Evolutionary conservation across 2,113 vertebrate species (phyloP).

Genomic region (Microtus pennsylvanicus): DNA sequence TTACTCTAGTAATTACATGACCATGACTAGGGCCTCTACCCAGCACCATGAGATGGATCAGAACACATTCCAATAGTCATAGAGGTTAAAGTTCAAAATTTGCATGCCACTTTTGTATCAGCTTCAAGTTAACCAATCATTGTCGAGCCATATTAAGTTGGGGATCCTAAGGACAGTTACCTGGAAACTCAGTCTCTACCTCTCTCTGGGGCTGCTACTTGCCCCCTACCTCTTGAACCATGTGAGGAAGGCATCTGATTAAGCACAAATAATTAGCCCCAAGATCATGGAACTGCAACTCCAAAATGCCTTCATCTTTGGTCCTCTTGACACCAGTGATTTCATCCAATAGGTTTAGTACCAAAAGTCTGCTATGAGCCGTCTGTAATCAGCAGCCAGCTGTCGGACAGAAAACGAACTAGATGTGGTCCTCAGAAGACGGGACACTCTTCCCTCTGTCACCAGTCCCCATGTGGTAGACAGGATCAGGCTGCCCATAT

Average conservation of each 20-base stretch:
- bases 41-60: not conserved
- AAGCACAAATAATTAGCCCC: not conserved
- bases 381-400: not conserved
- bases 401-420: not conserved
- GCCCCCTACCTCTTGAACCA: not conserved
- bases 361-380: not conserved
- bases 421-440: not conserved
- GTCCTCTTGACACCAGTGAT: not conserved
- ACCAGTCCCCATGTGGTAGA: not conserved
- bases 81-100: not conserved
- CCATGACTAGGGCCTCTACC: not conserved
- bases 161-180: not conserved
- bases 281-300: not conserved
- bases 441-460: not conserved
- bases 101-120: not conserved
- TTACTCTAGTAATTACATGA: not conserved
- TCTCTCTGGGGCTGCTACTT: not conserved
- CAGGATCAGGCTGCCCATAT: not conserved
- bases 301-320: constrained; percentile 3
- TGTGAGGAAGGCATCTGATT: not conserved
- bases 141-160: not conserved
- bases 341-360: not conserved
- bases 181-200: not conserved
- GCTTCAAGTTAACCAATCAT: not conserved
- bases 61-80: not conserved